Evolutionary conservation across 2,888 invertebrate species (phyloP).

Genomic region (Ypsolopha scabrella): DNA sequence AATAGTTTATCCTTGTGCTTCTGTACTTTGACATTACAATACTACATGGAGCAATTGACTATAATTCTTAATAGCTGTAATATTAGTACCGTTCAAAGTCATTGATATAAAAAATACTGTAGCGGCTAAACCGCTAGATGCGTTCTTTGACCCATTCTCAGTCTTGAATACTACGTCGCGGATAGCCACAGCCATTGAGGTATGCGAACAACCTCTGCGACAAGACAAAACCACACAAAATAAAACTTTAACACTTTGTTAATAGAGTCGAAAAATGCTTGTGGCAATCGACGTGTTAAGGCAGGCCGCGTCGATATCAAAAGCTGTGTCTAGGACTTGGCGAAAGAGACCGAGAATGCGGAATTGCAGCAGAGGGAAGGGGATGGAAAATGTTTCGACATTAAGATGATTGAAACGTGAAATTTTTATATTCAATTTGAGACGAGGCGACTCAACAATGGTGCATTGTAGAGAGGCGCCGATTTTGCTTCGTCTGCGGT

Average conservation of each 20-base stretch:
- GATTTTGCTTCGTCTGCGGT: not conserved
- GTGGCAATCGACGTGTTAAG: constrained; percentile 41
- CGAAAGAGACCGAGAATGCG: constrained; percentile 29
- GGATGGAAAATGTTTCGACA: constrained; percentile 31
- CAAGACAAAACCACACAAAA: constrained; percentile 27
- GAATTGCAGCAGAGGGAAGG: constrained; percentile 18
- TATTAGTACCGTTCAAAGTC: too few relatives aligned
- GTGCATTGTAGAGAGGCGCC: constrained; percentile 11
- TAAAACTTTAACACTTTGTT: constrained; percentile 24
- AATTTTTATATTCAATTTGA: constrained; percentile 59
- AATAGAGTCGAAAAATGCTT: constrained; percentile 31
- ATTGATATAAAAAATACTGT: too few relatives aligned
- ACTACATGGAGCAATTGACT: too few relatives aligned
- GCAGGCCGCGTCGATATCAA: constrained; percentile 65
- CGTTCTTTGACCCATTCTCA: constrained; percentile 15
- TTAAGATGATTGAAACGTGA: constrained; percentile 62
- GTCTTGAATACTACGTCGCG: constrained; percentile 53
- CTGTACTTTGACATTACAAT: too few relatives aligned
- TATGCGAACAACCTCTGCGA: constrained; percentile 55
- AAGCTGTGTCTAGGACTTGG: constrained; percentile 59
- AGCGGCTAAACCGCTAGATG: too few relatives aligned
- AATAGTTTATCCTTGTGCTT: too few relatives aligned
- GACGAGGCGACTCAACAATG: constrained; percentile 47
- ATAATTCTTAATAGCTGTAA: too few relatives aligned
- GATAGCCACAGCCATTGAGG: constrained; percentile 56